phyloP scores from a whole-genome alignment of 1,140 invertebrate genomes.

The Cardiocondyla obscurior region DNA sequence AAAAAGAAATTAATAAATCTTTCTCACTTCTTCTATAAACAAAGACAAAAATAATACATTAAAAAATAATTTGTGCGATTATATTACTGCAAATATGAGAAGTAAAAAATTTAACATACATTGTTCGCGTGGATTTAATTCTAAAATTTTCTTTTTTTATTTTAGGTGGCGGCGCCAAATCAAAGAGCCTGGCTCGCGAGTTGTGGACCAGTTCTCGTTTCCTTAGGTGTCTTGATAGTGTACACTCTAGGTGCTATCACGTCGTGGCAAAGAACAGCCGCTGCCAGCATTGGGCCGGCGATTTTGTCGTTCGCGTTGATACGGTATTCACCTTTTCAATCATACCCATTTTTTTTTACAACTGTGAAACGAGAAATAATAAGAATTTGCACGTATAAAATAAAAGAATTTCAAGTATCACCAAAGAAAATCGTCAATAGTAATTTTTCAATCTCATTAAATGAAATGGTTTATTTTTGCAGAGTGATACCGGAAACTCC shows the following conservation, averaged over 20 bases:
- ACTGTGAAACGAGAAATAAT: background rate
- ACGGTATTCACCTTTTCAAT: constrained; percentile 66
- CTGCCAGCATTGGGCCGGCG: constrained; percentile 86
- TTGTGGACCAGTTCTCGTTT: constrained; percentile 86
- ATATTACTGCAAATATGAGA: too few relatives aligned
- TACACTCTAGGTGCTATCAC: constrained; percentile 87
- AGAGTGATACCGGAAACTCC: constrained; percentile 89
- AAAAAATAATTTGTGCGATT: too few relatives aligned
- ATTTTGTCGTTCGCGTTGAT: constrained; percentile 82
- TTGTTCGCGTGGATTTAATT: background rate
- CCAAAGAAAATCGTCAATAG: background rate
- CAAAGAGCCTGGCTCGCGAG: constrained; percentile 81
- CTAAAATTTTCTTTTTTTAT: background rate
- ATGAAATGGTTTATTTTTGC: background rate
- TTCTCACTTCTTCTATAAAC: too few relatives aligned
- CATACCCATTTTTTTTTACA: background rate
- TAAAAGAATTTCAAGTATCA: background rate
- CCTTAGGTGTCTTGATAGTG: constrained; percentile 87
- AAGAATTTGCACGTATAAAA: background rate
- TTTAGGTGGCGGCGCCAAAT: constrained; percentile 76
- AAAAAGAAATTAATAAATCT: too few relatives aligned
- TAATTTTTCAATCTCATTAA: background rate
- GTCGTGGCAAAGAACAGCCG: constrained; percentile 86
- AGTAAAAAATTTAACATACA: too few relatives aligned
- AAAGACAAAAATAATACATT: too few relatives aligned